A percentile compares a stretch with the other conserved stretches of the same genome.
These are phyloP conservation scores for Fistularia commersonii DNA, from an alignment of 2,797 vertebrate genomes.

Conservation along the genomic window DNA sequence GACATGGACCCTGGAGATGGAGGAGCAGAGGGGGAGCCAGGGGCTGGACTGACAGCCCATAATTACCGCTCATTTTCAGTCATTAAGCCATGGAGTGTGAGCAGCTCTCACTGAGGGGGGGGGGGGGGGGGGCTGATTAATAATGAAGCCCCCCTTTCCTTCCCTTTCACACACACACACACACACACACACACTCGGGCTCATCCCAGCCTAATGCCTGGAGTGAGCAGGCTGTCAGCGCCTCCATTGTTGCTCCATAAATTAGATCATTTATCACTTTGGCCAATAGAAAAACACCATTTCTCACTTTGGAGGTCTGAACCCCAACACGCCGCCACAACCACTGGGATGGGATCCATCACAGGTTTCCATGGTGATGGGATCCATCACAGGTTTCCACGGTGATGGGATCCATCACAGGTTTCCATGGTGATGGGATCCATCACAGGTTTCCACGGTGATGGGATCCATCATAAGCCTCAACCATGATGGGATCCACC, in stretches of 20 bases:
- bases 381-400: too few species aligned
- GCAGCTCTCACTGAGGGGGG: slow-evolving; percentile 64
- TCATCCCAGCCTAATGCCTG: slow-evolving; percentile 16
- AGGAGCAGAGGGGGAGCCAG: slow-evolving; percentile 62
- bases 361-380: too few species aligned
- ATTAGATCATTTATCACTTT: too few species aligned
- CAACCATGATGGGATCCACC: too few species aligned
- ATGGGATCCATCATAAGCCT: too few species aligned
- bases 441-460: too few species aligned
- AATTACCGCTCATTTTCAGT: slow-evolving; percentile 78
- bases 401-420: too few species aligned
- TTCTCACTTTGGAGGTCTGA: too few species aligned
- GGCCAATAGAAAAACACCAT: too few species aligned
- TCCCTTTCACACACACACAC: slow-evolving; percentile 24
- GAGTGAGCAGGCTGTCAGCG: slow-evolving; percentile 19
- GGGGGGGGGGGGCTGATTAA: slow-evolving; percentile 74
- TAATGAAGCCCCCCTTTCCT: slow-evolving; percentile 60
- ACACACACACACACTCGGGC: slow-evolving; percentile 20
- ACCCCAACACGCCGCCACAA: too few species aligned
- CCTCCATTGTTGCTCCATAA: slow-evolving; percentile 12
- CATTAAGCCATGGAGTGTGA: slow-evolving; percentile 74
- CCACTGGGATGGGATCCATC: too few species aligned
- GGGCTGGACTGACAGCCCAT: slow-evolving; percentile 74
- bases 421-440: too few species aligned
- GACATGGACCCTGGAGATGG: slow-evolving; percentile 65